Conservation (phyloP, 2,113 vertebrate genomes). For the Tetrao urogallus region DNA sequence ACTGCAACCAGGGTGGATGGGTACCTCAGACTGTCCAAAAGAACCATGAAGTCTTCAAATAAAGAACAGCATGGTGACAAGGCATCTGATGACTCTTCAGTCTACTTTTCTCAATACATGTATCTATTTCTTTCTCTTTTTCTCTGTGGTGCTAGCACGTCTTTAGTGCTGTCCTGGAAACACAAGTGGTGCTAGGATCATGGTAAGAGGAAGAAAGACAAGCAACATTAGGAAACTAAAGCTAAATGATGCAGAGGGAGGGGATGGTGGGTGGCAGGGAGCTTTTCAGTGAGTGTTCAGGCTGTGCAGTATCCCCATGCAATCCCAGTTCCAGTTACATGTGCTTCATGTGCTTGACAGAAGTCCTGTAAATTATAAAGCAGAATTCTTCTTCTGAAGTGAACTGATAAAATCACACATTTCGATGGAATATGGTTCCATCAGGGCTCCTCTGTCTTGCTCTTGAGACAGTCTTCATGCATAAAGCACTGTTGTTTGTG, state of each 20-base stretch:
- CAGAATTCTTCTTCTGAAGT: conserved; percentile 51
- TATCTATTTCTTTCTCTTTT: conserved; percentile 5
- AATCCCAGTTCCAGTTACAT: neutral
- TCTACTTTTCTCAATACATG: neutral
- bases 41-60: neutral
- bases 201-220: neutral
- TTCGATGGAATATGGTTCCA: conserved; percentile 55
- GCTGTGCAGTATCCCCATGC: neutral
- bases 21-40: neutral
- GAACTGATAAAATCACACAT: conserved; percentile 58
- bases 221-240: conserved; percentile 21
- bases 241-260: neutral
- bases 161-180: conserved; percentile 18
- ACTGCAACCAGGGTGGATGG: neutral
- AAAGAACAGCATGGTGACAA: neutral
- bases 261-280: neutral
- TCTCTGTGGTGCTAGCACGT: neutral
- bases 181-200: conserved; percentile 35
- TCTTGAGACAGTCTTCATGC: conserved; percentile 69
- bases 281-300: neutral
- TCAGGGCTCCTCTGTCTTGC: conserved; percentile 65
- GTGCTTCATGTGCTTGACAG: conserved; percentile 5
- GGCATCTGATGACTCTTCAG: neutral
- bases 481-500: conserved; percentile 72
- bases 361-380: conserved; percentile 38